Percentiles rank a stretch among this genome's conserved stretches.
These are phyloP conservation scores for Balearica regulorum DNA, from an alignment of 2,797 vertebrate species.

Conservation along the genomic window DNA sequence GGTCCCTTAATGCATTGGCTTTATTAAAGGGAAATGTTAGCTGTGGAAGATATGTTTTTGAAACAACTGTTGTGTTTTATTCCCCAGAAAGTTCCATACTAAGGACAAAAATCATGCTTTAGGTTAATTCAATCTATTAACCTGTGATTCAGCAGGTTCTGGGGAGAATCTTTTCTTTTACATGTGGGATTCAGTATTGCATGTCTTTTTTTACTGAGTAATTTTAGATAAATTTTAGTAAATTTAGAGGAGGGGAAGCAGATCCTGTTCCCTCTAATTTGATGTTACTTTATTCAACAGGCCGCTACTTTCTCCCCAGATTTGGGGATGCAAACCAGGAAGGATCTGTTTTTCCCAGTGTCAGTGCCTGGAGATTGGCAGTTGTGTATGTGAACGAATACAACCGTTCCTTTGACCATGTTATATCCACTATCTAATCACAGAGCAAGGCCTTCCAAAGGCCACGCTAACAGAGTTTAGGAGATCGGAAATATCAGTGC, in stretches of 20 bases:
- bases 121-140: background rate
- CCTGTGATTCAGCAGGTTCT: background rate
- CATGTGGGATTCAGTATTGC: background rate
- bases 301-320: background rate
- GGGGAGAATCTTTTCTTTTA: background rate
- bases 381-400: background rate
- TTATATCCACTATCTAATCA: background rate
- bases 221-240: background rate
- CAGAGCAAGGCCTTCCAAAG: background rate
- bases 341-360: background rate
- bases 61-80: background rate
- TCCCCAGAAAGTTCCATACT: background rate
- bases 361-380: rapidly evolving
- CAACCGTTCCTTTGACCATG: background rate
- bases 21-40: background rate
- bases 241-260: background rate
- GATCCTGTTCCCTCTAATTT: background rate
- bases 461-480: background rate
- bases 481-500: slow-evolving; percentile 14
- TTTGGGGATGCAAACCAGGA: background rate
- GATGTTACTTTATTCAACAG: background rate
- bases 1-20: background rate
- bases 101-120: background rate
- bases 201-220: background rate
- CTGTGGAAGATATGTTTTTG: background rate